Evolutionary conservation across 2,113 vertebrate species (phyloP).

Genomic region (Potamarius usumacintae): DNA sequence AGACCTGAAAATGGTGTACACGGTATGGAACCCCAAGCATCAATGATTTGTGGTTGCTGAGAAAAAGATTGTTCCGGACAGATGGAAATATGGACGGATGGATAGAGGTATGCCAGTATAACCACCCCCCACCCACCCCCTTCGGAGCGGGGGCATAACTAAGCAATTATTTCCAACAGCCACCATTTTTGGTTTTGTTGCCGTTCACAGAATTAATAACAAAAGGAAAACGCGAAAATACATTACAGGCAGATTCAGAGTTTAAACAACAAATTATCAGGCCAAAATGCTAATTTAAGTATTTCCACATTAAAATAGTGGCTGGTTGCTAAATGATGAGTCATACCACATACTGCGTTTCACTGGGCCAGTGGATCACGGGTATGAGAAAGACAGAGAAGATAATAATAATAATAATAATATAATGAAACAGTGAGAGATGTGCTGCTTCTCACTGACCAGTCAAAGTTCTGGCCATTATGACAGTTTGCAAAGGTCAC

Average conservation of each 20-base stretch:
- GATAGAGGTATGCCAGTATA: too few species aligned
- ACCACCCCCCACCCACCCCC: too few species aligned
- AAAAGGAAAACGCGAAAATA: neutral
- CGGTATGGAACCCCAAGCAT: too few species aligned
- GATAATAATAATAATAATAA: neutral
- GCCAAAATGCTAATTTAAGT: neutral
- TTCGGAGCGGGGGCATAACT: too few species aligned
- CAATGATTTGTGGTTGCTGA: too few species aligned
- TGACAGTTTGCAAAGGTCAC: conserved; percentile 55
- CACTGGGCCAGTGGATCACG: neutral
- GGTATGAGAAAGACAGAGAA: neutral
- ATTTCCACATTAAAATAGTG: neutral
- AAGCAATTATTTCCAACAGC: neutral
- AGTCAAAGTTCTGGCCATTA: conserved; percentile 30
- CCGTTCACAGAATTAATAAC: neutral
- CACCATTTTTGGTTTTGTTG: neutral
- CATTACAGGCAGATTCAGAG: neutral
- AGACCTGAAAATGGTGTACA: too few species aligned
- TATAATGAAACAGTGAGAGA: neutral
- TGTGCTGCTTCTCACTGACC: neutral
- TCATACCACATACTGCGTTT: neutral
- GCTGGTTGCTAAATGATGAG: neutral
- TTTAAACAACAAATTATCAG: neutral
- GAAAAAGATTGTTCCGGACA: too few species aligned
- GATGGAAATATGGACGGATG: too few species aligned